A percentile compares a stretch with the other conserved stretches of the same genome.
phyloP scores from a whole-genome alignment of 2,888 invertebrate genomes.

The Harmothoe impar region DNA sequence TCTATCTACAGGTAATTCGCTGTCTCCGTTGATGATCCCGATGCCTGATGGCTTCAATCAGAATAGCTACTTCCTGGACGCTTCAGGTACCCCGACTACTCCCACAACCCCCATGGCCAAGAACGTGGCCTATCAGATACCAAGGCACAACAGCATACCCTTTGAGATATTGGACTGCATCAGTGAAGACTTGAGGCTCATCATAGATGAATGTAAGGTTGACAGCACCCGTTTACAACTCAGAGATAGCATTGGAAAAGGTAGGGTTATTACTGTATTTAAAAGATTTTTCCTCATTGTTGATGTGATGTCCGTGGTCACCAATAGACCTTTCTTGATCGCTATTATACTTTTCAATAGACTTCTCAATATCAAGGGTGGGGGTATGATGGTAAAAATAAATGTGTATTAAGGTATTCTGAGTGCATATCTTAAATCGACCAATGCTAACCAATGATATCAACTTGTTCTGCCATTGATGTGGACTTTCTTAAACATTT shows the following conservation, averaged over 20 bases:
- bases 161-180: conserved; percentile 54
- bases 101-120: conserved; percentile 39
- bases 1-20: not conserved
- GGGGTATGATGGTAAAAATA: too few species aligned
- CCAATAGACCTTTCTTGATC: not conserved
- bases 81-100: not conserved
- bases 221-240: conserved; percentile 39
- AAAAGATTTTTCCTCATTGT: not conserved
- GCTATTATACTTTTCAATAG: too few species aligned
- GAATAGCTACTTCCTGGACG: conserved; percentile 3
- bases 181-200: conserved; percentile 37
- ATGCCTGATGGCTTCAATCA: not conserved
- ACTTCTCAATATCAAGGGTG: too few species aligned
- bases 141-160: conserved; percentile 51
- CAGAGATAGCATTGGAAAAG: conserved; percentile 57
- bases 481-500: too few species aligned
- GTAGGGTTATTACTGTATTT: not conserved
- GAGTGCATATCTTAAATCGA: too few species aligned
- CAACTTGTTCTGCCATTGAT: too few species aligned
- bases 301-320: not conserved
- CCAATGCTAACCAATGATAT: too few species aligned
- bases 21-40: conserved; percentile 14
- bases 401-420: too few species aligned
- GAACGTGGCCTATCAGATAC: conserved; percentile 54
- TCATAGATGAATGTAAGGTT: conserved; percentile 29